phyloP scores from a whole-genome alignment of 2,797 vertebrate species.

The Mus minutoides region DNA sequence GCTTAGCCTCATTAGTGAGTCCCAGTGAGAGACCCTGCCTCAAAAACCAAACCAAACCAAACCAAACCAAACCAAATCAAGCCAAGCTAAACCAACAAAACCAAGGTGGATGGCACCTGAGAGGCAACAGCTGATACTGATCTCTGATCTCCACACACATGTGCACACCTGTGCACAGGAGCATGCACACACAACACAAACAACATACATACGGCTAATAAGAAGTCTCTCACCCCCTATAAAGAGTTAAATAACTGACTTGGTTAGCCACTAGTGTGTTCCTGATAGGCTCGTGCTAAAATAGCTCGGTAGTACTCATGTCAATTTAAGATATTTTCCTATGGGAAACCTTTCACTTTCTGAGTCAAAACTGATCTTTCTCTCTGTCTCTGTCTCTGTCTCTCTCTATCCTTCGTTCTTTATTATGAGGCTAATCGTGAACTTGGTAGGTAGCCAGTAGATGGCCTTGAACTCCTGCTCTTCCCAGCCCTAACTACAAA shows the following conservation, averaged over 20 bases:
- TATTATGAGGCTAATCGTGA: background rate
- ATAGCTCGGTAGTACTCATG: background rate
- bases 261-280: background rate
- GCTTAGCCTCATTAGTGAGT: background rate
- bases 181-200: background rate
- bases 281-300: background rate
- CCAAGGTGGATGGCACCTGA: background rate
- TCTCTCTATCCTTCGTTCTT: background rate
- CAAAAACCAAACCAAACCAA: background rate
- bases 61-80: background rate
- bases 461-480: background rate
- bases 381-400: no score
- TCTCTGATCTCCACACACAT: background rate
- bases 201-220: background rate
- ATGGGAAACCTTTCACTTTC: background rate
- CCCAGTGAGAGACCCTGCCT: background rate
- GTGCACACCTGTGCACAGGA: background rate
- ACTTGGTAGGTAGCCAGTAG: background rate
- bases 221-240: background rate
- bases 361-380: background rate
- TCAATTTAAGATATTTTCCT: background rate
- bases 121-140: background rate
- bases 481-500: background rate
- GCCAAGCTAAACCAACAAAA: background rate
- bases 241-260: background rate